Evolutionary conservation across 2,888 invertebrate genomes (phyloP).

Genomic region (Axea sp.): DNA sequence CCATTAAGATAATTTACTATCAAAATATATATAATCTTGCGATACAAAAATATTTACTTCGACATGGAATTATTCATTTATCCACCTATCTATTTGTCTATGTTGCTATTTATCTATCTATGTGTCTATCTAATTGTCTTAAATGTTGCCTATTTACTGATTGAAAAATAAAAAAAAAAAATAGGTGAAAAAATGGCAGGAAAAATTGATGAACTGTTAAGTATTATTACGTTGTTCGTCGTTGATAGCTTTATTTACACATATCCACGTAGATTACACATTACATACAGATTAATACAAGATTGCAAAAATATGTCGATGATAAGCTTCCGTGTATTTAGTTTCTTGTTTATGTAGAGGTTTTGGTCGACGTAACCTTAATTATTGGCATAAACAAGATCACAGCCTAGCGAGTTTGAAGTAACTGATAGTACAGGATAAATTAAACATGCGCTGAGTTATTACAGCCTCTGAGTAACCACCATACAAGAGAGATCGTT

Average conservation of each 20-base stretch:
- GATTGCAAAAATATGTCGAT: constrained; percentile 32
- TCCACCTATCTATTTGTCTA: no score
- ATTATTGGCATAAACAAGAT: constrained; percentile 54
- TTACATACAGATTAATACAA: constrained; percentile 40
- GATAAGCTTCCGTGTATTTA: constrained; percentile 55
- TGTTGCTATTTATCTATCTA: no score
- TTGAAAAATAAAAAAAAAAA: no score
- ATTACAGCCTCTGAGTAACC: constrained; percentile 44
- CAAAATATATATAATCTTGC: no score
- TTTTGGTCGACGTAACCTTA: constrained; percentile 15
- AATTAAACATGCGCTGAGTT: constrained; percentile 52
- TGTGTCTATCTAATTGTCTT: no score
- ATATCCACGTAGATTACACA: no score
- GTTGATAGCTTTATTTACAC: constrained; percentile 46
- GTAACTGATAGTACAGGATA: constrained; percentile 53
- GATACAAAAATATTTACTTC: no score
- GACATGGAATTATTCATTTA: no score
- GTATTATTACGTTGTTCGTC: constrained; percentile 23
- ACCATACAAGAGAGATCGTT: constrained; percentile 21
- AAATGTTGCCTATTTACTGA: no score
- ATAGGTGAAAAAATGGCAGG: not conserved
- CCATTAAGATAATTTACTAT: no score
- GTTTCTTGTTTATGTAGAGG: constrained; percentile 45
- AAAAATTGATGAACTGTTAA: constrained; percentile 27
- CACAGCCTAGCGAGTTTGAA: constrained; percentile 28